phyloP scores from a whole-genome alignment of 2,888 invertebrate genomes.

The Papilio gigon region DNA sequence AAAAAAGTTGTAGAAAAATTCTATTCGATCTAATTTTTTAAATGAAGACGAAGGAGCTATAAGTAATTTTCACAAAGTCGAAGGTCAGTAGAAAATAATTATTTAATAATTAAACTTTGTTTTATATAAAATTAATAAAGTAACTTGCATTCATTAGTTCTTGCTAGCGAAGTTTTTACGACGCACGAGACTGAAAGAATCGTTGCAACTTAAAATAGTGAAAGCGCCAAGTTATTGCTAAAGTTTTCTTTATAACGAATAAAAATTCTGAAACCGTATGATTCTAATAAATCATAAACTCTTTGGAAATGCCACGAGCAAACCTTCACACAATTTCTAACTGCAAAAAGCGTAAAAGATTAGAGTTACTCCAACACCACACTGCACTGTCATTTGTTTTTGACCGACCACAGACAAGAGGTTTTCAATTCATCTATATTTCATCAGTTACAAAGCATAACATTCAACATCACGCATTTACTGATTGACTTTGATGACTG shows the following conservation, averaged over 20 bases:
- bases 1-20: too few relatives aligned
- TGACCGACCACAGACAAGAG: too few relatives aligned
- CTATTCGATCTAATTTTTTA: background rate
- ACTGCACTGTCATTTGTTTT: too few relatives aligned
- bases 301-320: slow-evolving; percentile 5
- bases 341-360: background rate
- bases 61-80: background rate
- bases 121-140: slow-evolving; percentile 4
- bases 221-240: slow-evolving; percentile 14
- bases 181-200: slow-evolving; percentile 4
- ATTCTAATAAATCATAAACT: slow-evolving; percentile 30
- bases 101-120: background rate
- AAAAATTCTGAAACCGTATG: slow-evolving; percentile 17
- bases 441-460: too few relatives aligned
- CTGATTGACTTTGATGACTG: background rate
- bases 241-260: slow-evolving; percentile 20
- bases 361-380: too few relatives aligned
- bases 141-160: slow-evolving; percentile 13
- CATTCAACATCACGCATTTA: background rate
- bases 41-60: background rate
- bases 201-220: slow-evolving; percentile 2
- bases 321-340: slow-evolving; percentile 7
- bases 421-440: too few relatives aligned
- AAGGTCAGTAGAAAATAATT: background rate
- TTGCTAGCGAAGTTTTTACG: slow-evolving; percentile 10